Evolutionary conservation across 2,888 invertebrate species (phyloP).

Genomic region (Argynnis bischoffii): DNA sequence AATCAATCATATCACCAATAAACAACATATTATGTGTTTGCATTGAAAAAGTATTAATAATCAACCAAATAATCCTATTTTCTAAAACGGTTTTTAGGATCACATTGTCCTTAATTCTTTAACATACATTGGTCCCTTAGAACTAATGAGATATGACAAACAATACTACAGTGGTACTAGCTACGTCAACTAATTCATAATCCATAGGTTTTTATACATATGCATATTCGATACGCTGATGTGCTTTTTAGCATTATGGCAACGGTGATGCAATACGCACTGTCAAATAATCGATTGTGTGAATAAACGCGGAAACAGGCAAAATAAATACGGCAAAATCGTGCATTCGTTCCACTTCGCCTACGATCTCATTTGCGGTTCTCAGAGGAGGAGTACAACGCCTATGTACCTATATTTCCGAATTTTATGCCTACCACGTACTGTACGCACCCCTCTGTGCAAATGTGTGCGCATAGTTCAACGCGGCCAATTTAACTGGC

Average conservation of each 20-base stretch:
- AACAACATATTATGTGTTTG: too few species aligned
- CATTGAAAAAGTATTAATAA: too few species aligned
- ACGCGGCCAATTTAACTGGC: constrained; percentile 52
- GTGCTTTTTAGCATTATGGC: constrained; percentile 13
- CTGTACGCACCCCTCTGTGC: constrained; percentile 45
- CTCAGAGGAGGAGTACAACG: constrained; percentile 60
- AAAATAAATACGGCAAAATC: constrained; percentile 60
- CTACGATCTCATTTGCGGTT: constrained; percentile 72
- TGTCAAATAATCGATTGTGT: constrained; percentile 32
- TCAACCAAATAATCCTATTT: too few species aligned
- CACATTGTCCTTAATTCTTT: too few species aligned
- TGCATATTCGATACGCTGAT: constrained; percentile 10
- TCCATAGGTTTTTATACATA: not conserved
- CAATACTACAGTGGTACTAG: not conserved
- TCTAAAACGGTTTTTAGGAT: too few species aligned
- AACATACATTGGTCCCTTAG: too few species aligned
- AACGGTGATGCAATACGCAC: constrained; percentile 7
- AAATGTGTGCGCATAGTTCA: constrained; percentile 61
- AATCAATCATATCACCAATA: too few species aligned
- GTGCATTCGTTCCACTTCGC: constrained; percentile 70
- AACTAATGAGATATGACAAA: too few species aligned
- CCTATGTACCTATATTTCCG: constrained; percentile 71
- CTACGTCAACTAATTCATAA: not conserved
- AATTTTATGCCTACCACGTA: constrained; percentile 77
- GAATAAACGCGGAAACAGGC: constrained; percentile 38